These are phyloP conservation scores for Xestia c-nigrum DNA, from an alignment of 2,888 invertebrate genomes.

Conservation along the genomic window DNA sequence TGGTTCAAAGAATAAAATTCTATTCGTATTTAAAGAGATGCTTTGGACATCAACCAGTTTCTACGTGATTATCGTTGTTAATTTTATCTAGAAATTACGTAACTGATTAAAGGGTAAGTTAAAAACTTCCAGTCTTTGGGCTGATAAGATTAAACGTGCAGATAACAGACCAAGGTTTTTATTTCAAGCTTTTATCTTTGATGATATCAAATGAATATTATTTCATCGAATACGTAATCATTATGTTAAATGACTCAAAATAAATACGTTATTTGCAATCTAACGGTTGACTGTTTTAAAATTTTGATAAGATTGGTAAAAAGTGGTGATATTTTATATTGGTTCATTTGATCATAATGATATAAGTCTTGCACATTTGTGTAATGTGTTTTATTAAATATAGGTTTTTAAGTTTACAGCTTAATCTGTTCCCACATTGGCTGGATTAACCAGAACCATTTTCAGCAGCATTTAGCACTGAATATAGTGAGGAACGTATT, in stretches of 20 bases:
- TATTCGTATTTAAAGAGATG: constrained; percentile 70
- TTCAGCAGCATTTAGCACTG: neutral
- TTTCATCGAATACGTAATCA: constrained; percentile 19
- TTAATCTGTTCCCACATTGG: neutral
- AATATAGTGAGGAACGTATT: neutral
- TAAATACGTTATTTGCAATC: constrained; percentile 14
- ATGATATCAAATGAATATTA: constrained; percentile 13
- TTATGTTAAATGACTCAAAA: neutral
- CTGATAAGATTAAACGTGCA: constrained; percentile 71
- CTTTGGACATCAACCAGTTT: constrained; percentile 50
- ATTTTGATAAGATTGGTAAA: neutral
- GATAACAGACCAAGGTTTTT: constrained; percentile 52
- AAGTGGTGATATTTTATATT: neutral
- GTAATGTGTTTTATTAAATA: neutral
- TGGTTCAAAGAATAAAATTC: constrained; percentile 47
- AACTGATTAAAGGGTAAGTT: constrained; percentile 43
- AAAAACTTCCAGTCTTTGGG: constrained; percentile 6
- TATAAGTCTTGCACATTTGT: neutral
- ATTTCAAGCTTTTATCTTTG: constrained; percentile 30
- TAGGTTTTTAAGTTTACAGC: neutral
- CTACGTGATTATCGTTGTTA: constrained; percentile 69
- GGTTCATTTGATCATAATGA: neutral
- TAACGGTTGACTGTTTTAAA: neutral
- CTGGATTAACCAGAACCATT: neutral
- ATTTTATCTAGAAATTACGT: constrained; percentile 65